Evolutionary conservation across 2,888 invertebrate genomes (phyloP).

Genomic region (Euzetes globulus): DNA sequence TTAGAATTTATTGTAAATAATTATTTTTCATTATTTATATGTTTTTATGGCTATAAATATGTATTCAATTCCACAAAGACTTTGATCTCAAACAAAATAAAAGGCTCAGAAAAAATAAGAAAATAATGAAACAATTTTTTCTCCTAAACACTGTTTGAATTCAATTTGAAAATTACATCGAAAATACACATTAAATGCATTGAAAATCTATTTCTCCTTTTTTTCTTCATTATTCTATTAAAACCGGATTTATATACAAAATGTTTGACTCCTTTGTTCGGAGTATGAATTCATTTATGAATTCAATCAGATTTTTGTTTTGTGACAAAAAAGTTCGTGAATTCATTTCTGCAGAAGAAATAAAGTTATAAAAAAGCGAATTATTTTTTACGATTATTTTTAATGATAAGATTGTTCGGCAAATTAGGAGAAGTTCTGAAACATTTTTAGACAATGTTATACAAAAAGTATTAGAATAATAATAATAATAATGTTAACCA

Average conservation of each 20-base stretch:
- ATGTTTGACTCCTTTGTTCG: background rate
- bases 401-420: background rate
- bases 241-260: conserved; percentile 4
- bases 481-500: too few relatives aligned
- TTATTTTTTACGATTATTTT: background rate
- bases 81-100: background rate
- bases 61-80: background rate
- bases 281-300: background rate
- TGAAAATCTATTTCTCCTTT: background rate
- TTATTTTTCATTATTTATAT: background rate
- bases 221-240: background rate
- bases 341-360: background rate
- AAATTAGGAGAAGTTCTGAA: background rate
- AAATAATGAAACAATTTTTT: background rate
- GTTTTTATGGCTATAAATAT: background rate
- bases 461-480: too few relatives aligned
- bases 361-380: background rate
- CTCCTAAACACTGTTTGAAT: background rate
- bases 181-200: background rate
- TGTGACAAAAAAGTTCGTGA: background rate
- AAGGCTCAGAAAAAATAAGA: background rate
- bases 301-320: background rate
- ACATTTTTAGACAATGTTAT: too few relatives aligned
- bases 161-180: background rate
- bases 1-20: background rate